Conservation (phyloP, 1,140 invertebrate genomes). For the Coboldia fuscipes region DNA sequence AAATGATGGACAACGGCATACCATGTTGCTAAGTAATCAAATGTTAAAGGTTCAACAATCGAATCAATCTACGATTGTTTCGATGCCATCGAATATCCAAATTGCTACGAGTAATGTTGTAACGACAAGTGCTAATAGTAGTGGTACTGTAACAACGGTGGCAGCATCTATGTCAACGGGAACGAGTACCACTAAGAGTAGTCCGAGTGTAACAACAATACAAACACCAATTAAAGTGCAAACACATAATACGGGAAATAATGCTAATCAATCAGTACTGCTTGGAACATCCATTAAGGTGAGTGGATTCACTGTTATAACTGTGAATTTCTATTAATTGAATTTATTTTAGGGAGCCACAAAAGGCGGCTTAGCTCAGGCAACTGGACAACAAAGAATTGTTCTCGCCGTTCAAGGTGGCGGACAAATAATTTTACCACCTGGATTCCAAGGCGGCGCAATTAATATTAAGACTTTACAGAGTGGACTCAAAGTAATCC, state of each 20-base stretch:
- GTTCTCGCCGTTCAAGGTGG: slow-evolving; percentile 36
- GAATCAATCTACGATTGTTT: background rate
- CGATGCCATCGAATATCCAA: background rate
- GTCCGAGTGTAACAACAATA: background rate
- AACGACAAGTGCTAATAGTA: background rate
- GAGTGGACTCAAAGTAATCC: slow-evolving; percentile 44
- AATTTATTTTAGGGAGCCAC: slow-evolving; percentile 3
- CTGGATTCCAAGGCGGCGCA: slow-evolving; percentile 26
- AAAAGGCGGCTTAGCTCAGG: slow-evolving; percentile 1
- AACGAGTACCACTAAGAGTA: slow-evolving; percentile 6
- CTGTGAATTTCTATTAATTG: background rate
- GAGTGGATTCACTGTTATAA: background rate
- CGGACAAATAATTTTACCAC: slow-evolving; percentile 30
- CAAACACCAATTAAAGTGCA: background rate
- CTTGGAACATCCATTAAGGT: background rate
- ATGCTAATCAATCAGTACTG: background rate
- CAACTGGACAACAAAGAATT: slow-evolving; percentile 24
- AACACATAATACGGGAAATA: background rate
- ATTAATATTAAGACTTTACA: slow-evolving; percentile 44
- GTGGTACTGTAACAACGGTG: background rate
- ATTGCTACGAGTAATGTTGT: background rate
- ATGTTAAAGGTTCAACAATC: slow-evolving; percentile 12
- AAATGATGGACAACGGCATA: slow-evolving; percentile 8
- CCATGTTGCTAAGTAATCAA: slow-evolving; percentile 24
- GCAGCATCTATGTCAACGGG: background rate